Percentiles rank a stretch among this genome's conserved stretches.
Conservation (phyloP, 1,140 invertebrate species). For the Acarapis woodi region DNA sequence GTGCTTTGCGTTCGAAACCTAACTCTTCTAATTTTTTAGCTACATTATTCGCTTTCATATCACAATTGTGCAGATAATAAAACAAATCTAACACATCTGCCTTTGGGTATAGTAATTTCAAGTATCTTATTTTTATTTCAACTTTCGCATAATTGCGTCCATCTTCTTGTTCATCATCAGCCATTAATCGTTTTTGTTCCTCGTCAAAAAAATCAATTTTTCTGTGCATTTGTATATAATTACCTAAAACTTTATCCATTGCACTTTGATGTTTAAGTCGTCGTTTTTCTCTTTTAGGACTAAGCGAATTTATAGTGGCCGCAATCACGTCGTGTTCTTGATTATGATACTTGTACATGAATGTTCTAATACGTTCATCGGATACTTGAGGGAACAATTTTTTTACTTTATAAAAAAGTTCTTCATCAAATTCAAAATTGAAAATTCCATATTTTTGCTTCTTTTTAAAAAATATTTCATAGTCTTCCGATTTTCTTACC, state of each 20-base stretch:
- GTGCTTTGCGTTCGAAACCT: no score
- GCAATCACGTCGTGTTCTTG: slow-evolving; percentile 14
- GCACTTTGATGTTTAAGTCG: slow-evolving; percentile 16
- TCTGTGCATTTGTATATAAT: no score
- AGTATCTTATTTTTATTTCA: slow-evolving; percentile 69
- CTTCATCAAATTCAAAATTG: no score
- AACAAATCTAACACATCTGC: slow-evolving; percentile 58
- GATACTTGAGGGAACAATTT: slow-evolving; percentile 13
- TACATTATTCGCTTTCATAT: slow-evolving; percentile 59
- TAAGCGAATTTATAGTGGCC: slow-evolving; percentile 9
- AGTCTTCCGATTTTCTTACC: no score
- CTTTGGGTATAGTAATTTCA: slow-evolving; percentile 69
- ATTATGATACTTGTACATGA: slow-evolving; percentile 13
- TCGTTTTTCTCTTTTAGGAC: slow-evolving; percentile 7
- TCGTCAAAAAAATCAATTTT: no score
- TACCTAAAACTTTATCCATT: no score
- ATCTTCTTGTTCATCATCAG: no score
- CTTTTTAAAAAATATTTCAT: no score
- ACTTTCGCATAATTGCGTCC: no score
- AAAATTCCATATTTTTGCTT: no score
- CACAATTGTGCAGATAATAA: slow-evolving; percentile 43
- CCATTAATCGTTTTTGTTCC: no score
- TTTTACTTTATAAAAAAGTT: slow-evolving; percentile 12
- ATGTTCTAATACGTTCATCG: slow-evolving; percentile 11
- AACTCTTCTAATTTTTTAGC: slow-evolving; percentile 40